Evolutionary conservation across 2,797 vertebrate genomes (phyloP).

Genomic region (Cuculus canorus): DNA sequence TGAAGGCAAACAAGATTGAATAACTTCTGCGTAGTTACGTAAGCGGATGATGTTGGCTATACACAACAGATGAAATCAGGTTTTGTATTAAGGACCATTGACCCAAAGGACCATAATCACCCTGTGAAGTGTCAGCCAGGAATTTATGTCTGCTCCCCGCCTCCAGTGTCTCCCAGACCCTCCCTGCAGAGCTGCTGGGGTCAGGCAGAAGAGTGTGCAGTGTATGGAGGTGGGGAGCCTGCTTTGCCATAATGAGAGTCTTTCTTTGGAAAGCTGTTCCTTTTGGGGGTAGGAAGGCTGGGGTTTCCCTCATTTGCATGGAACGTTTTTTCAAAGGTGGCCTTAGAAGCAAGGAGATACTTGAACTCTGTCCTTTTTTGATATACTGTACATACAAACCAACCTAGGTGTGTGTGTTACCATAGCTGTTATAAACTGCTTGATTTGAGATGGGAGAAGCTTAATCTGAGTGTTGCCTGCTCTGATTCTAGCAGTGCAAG

Average conservation of each 20-base stretch:
- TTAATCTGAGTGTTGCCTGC: not conserved
- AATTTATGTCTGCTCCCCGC: slow-evolving; percentile 37
- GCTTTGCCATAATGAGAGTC: not conserved
- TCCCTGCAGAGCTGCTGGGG: slow-evolving; percentile 52
- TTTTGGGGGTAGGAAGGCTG: not conserved
- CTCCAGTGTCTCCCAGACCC: slow-evolving; percentile 24
- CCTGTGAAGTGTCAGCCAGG: slow-evolving; percentile 18
- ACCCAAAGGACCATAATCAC: slow-evolving; percentile 47
- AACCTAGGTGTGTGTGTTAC: not conserved
- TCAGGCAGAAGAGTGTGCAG: not conserved
- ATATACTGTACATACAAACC: fast-evolving
- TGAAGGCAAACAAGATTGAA: slow-evolving; percentile 1
- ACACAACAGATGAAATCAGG: slow-evolving; percentile 30
- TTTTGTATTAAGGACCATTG: slow-evolving; percentile 2
- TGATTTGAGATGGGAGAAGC: not conserved
- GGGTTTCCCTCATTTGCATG: not conserved
- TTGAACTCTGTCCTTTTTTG: not conserved
- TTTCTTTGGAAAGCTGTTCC: not conserved
- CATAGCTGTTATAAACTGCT: not conserved
- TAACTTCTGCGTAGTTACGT: not conserved
- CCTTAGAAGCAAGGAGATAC: not conserved
- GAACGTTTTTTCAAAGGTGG: not conserved
- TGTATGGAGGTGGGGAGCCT: not conserved
- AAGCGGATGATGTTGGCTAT: not conserved
- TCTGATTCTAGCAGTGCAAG: not conserved